A percentile compares a stretch with the other conserved stretches of the same genome.
Evolutionary conservation across 2,113 vertebrate species (phyloP).

Genomic region (Genyomyrus donnyi): DNA sequence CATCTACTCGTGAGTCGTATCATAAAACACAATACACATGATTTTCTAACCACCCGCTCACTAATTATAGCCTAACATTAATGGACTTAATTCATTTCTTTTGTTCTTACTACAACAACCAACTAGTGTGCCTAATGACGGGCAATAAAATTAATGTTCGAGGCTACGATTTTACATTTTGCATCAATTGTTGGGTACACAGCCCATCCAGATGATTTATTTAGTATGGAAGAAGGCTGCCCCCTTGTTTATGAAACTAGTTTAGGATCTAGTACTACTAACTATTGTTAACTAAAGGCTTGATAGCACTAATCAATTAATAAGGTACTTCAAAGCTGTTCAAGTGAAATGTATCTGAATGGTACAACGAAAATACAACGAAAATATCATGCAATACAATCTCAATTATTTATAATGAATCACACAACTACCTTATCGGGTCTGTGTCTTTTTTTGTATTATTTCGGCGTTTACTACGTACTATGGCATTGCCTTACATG

Average conservation of each 20-base stretch:
- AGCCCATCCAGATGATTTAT: background rate
- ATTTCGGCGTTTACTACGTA: background rate
- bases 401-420: background rate
- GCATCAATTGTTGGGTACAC: background rate
- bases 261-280: background rate
- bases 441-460: background rate
- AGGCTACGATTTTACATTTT: background rate
- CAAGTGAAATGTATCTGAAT: background rate
- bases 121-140: background rate
- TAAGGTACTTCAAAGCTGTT: background rate
- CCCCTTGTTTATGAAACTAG: background rate
- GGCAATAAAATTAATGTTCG: background rate
- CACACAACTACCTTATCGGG: background rate
- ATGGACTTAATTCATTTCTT: background rate
- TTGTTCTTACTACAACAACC: background rate
- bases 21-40: background rate
- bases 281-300: background rate
- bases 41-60: background rate
- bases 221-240: background rate
- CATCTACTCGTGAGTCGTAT: background rate
- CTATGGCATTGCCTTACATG: background rate
- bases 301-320: too few species aligned
- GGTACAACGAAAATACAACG: background rate
- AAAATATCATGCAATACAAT: background rate
- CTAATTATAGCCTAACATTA: background rate